Evolutionary conservation across 1,140 invertebrate species (phyloP).

Genomic region (Atopsyche davidsoni): DNA sequence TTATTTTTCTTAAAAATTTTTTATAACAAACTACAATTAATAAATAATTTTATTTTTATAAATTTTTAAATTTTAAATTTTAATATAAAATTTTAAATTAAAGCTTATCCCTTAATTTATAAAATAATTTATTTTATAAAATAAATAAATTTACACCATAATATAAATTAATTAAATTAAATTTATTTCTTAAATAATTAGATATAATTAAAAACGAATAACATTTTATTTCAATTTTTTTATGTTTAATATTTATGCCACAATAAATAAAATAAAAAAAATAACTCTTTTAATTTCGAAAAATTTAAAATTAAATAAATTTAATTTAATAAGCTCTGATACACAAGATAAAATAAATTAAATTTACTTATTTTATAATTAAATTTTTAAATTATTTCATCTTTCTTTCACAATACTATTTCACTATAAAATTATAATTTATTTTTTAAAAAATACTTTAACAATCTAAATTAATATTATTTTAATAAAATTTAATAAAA

Average conservation of each 20-base stretch:
- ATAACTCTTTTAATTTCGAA: constrained; percentile 52
- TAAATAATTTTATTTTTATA: neutral
- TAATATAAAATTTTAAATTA: constrained; percentile 41
- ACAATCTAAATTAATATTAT: too few relatives aligned
- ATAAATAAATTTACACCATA: constrained; percentile 43
- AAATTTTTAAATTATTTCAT: constrained; percentile 30
- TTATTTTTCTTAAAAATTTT: constrained; percentile 30
- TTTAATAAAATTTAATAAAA: too few relatives aligned
- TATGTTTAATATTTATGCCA: constrained; percentile 51
- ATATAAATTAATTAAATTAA: constrained; percentile 46
- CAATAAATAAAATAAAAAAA: constrained; percentile 46
- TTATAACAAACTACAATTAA: constrained; percentile 16
- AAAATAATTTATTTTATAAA: constrained; percentile 43
- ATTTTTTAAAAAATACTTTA: too few relatives aligned
- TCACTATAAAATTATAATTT: too few relatives aligned
- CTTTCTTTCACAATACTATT: constrained; percentile 40
- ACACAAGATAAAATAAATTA: constrained; percentile 58
- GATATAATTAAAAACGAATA: constrained; percentile 57
- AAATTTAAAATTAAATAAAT: constrained; percentile 42
- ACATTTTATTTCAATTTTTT: constrained; percentile 54
- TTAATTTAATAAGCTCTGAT: constrained; percentile 56
- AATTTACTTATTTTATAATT: constrained; percentile 44
- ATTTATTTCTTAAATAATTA: constrained; percentile 58
- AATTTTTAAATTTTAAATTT: constrained; percentile 35
- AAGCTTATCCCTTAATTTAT: constrained; percentile 36